Evolutionary conservation across 1,140 invertebrate genomes (phyloP).

Genomic region (Panulirus ornatus): DNA sequence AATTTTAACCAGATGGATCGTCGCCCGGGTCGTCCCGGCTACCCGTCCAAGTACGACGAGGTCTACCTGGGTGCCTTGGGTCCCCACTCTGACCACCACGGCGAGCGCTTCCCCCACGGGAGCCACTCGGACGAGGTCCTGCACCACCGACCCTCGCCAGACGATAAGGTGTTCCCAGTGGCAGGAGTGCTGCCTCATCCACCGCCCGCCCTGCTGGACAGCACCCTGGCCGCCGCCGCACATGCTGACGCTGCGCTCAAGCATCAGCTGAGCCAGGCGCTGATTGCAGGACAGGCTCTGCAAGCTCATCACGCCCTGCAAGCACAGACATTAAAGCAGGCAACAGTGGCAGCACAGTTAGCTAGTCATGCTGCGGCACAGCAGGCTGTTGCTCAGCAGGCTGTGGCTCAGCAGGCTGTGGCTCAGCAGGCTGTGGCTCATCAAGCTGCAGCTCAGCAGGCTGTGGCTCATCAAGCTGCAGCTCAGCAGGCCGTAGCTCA

Average conservation of each 20-base stretch:
- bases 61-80: neutral
- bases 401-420: neutral
- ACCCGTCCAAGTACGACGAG: constrained; percentile 45
- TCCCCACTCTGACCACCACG: neutral
- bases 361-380: constrained; percentile 8
- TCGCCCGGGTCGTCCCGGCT: constrained; percentile 31
- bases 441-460: constrained; percentile 14
- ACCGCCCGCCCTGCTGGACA: neutral
- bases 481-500: neutral
- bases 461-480: constrained; percentile 16
- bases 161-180: neutral
- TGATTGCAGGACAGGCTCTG: constrained; percentile 27
- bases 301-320: constrained; percentile 38
- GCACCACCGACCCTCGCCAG: too few relatives aligned
- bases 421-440: constrained; percentile 4
- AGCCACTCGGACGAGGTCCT: neutral
- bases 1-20: neutral
- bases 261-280: constrained; percentile 13
- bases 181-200: neutral
- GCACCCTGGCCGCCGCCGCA: neutral
- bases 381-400: constrained; percentile 13
- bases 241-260: constrained; percentile 1
- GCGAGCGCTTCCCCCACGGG: neutral
- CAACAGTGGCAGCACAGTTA: neutral
- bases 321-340: constrained; percentile 2